Conservation (phyloP, 2,797 vertebrate genomes). For the Netta rufina region DNA sequence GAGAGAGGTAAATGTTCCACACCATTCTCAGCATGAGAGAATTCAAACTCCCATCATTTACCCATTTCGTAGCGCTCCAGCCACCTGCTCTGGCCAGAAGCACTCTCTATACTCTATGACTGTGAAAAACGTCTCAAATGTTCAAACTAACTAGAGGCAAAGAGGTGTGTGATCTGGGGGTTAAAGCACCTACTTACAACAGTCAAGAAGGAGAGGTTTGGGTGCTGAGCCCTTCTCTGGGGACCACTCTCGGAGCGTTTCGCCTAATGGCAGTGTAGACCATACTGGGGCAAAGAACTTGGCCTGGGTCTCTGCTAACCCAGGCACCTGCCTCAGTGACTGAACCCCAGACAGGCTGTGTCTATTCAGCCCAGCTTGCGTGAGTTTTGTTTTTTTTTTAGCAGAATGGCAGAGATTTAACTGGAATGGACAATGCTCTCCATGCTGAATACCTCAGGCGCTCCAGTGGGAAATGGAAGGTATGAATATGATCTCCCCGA, state of each 20-base stretch:
- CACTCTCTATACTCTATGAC: background rate
- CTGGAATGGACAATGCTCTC: constrained; percentile 1
- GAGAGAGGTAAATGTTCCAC: background rate
- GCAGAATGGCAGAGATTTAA: background rate
- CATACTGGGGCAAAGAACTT: background rate
- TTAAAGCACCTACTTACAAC: background rate
- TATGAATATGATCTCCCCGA: constrained; percentile 5
- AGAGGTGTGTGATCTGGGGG: background rate
- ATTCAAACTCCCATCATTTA: background rate
- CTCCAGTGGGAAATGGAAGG: constrained; percentile 44
- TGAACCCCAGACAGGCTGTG: background rate
- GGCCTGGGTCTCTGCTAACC: constrained; percentile 13
- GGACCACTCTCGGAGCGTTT: rapidly evolving
- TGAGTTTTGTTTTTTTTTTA: background rate
- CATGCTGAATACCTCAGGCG: background rate
- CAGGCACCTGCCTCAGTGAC: background rate
- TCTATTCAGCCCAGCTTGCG: constrained; percentile 3
- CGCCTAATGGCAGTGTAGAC: background rate
- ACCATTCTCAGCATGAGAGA: background rate
- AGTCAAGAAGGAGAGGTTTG: background rate
- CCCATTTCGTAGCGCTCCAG: background rate
- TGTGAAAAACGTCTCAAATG: background rate
- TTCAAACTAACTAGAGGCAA: background rate
- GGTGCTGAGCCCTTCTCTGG: background rate
- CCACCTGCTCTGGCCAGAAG: background rate